These are phyloP conservation scores for Glaucomys volans DNA, from an alignment of 2,113 vertebrate species.

Conservation along the genomic window DNA sequence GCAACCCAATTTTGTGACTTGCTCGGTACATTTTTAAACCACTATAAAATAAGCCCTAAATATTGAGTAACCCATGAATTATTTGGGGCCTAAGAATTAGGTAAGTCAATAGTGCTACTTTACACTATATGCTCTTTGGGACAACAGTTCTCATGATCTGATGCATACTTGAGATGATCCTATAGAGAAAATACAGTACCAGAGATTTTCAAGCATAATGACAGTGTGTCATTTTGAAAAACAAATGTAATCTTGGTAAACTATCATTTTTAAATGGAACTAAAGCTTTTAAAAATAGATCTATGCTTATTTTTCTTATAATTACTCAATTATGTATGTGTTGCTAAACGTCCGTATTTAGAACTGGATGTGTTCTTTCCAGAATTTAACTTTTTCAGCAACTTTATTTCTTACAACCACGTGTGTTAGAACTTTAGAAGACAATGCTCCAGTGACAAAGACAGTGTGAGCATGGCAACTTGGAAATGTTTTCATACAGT, in stretches of 20 bases:
- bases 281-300: background rate
- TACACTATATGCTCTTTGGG: background rate
- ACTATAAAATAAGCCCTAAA: background rate
- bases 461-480: background rate
- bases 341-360: background rate
- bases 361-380: constrained; percentile 8
- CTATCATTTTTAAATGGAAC: background rate
- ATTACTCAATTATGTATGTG: background rate
- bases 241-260: constrained; percentile 20
- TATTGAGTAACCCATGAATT: background rate
- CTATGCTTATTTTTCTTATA: background rate
- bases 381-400: background rate
- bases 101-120: background rate
- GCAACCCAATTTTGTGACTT: background rate
- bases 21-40: background rate
- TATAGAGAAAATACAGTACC: background rate
- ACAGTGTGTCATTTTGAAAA: background rate
- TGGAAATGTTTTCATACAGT: background rate
- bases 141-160: background rate
- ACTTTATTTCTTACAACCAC: background rate
- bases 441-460: background rate
- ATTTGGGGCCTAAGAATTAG: background rate
- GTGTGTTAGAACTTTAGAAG: background rate
- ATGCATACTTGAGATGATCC: background rate
- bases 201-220: background rate